phyloP scores from a whole-genome alignment of 2,113 vertebrate species.

The Apteryx mantelli region DNA sequence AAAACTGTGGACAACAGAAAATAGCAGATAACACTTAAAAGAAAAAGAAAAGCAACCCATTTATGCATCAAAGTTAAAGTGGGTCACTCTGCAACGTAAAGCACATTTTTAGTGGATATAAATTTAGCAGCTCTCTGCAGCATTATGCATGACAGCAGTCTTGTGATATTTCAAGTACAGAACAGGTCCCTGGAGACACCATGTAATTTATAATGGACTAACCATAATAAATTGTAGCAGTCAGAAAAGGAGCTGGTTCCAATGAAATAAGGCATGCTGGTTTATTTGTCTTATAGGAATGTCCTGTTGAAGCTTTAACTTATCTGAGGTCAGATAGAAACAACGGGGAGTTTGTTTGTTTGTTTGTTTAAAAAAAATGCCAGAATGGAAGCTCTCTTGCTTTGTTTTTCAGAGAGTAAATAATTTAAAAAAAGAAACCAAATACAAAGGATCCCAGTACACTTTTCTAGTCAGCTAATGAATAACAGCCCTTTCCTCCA shows the following conservation, averaged over 20 bases:
- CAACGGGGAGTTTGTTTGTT: background rate
- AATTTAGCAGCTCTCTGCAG: slow-evolving; percentile 67
- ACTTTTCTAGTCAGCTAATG: background rate
- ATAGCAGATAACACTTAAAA: background rate
- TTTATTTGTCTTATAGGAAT: background rate
- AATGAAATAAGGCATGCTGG: background rate
- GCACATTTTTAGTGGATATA: slow-evolving; percentile 62
- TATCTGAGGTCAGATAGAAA: background rate
- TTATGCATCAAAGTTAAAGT: slow-evolving; percentile 53
- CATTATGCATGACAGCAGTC: slow-evolving; percentile 64
- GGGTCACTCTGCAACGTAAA: slow-evolving; percentile 60
- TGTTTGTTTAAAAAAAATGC: background rate
- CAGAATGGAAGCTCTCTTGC: background rate
- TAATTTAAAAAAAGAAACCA: background rate
- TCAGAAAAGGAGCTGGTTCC: slow-evolving; percentile 27
- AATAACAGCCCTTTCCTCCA: background rate
- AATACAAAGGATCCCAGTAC: background rate
- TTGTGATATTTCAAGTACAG: slow-evolving; percentile 68
- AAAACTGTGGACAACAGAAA: background rate
- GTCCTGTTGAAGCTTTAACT: background rate
- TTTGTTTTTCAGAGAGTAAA: background rate
- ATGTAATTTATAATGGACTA: slow-evolving; percentile 62
- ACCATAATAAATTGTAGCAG: slow-evolving; percentile 42
- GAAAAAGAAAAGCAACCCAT: background rate
- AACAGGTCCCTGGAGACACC: slow-evolving; percentile 50